Base-by-base conservation (phyloP, 2,113 vertebrate species). In the Serilophus lunatus region DNA sequence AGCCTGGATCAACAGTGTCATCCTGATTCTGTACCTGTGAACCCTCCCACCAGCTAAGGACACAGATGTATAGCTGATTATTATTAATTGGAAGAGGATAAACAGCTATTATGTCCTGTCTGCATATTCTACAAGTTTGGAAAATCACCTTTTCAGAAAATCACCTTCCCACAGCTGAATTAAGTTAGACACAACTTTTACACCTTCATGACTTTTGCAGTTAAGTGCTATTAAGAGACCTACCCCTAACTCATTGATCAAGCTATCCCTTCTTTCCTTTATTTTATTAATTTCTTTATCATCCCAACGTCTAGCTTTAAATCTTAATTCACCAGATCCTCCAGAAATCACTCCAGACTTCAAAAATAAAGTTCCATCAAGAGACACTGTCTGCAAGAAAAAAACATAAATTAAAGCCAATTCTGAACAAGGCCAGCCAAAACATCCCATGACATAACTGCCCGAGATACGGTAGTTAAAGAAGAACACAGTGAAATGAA, bases 261-360 rank as follows among this genome's bases (percentile, higher is more conserved):
- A 95, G 17, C 95, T 86, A 11, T 98, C 98, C 95, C 98, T 98
- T 91, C 49, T 98, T 72, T 99, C 98, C 93, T 98, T 99, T 86
- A 99, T 97, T 65, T 81, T 96, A 56, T 61, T 97, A 1, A 99
- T 85, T n/a, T 98, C 98, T 91, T 99, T 99, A 36, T 99, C 99
- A 53, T 99, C 98, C 99, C 99, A 99, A 92, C 91, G 96, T 49
- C 97, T 98, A 77, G 99, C 99, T 97, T 98, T 99, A 90, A 81
- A 96, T 91, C 98, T 98, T 95, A 99, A 97, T 91, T 99, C 96
- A 92, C 98, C 98, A 79, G 99, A 98, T 49, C 99, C 99, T 96
- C 99, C 99, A 54, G 99, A 99, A 84, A 99, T 99, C 79, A 99
- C 98, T 20, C 99, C 99, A 40, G 99, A 99, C 95, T 99, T 99